Evolutionary conservation across 2,888 invertebrate genomes (phyloP).

Genomic region (Hydraecia micacea): DNA sequence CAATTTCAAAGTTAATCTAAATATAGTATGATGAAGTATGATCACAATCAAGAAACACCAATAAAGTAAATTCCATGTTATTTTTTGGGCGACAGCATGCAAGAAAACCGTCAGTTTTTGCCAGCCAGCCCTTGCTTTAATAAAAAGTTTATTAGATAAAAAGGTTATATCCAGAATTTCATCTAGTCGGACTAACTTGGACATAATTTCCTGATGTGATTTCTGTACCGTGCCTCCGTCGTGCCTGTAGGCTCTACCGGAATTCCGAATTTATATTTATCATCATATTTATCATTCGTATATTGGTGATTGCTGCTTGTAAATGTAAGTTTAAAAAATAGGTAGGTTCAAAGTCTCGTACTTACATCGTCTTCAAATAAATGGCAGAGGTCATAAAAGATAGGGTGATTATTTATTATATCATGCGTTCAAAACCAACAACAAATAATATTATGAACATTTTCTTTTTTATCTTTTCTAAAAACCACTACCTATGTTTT

Average conservation of each 20-base stretch:
- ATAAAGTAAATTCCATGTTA: slow-evolving; percentile 31
- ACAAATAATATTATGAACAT: too few species aligned
- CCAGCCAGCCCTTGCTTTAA: neutral
- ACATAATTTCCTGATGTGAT: slow-evolving; percentile 36
- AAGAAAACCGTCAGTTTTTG: neutral
- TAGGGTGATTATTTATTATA: neutral
- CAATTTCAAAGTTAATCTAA: slow-evolving; percentile 20
- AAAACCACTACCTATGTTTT: slow-evolving; percentile 14
- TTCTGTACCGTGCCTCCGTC: slow-evolving; percentile 6
- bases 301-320: neutral
- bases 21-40: too few species aligned
- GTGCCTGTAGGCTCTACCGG: neutral
- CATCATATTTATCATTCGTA: slow-evolving; percentile 3
- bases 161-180: slow-evolving; percentile 17
- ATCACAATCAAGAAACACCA: slow-evolving; percentile 2
- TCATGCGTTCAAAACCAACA: slow-evolving; percentile 1
- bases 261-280: slow-evolving; percentile 26
- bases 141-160: slow-evolving; percentile 34
- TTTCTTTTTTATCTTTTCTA: neutral
- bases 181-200: neutral
- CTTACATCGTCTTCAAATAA: neutral
- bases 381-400: neutral
- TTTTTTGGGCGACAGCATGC: slow-evolving; percentile 23
- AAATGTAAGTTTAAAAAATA: neutral
- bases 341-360: neutral